A percentile compares a stretch with the other conserved stretches of the same genome.
These are phyloP conservation scores for Pheosia gnoma DNA, from an alignment of 2,888 invertebrate species.

Conservation along the genomic window DNA sequence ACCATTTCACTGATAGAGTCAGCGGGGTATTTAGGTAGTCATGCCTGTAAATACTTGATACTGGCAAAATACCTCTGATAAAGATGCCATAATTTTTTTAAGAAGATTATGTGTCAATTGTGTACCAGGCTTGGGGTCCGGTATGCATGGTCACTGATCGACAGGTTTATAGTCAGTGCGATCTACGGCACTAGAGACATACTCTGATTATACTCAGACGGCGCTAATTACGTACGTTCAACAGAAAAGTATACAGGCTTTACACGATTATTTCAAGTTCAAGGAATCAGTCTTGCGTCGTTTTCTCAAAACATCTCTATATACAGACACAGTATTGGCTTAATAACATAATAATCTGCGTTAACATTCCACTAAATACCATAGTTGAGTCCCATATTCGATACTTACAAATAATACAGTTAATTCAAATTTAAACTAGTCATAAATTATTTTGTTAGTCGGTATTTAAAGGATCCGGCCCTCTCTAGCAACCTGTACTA, in stretches of 20 bases:
- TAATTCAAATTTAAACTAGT: constrained; percentile 56
- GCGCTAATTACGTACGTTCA: constrained; percentile 20
- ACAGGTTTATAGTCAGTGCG: not conserved
- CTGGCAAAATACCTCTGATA: too few relatives aligned
- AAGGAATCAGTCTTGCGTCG: constrained; percentile 75
- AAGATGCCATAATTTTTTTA: too few relatives aligned
- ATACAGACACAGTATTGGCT: constrained; percentile 70
- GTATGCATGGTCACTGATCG: not conserved
- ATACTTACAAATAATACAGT: constrained; percentile 73
- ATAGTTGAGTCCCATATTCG: constrained; percentile 81
- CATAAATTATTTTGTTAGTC: constrained; percentile 63
- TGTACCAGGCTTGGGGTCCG: too few relatives aligned
- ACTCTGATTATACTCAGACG: not conserved
- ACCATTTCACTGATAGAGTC: too few relatives aligned
- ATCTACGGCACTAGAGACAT: not conserved
- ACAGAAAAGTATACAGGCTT: constrained; percentile 16
- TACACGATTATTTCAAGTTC: constrained; percentile 19
- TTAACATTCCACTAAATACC: constrained; percentile 77
- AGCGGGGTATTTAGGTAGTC: too few relatives aligned
- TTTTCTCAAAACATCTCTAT: constrained; percentile 63
- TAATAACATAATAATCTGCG: constrained; percentile 57
- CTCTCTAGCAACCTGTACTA: constrained; percentile 73
- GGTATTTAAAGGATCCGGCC: constrained; percentile 71
- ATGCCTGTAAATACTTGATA: too few relatives aligned
- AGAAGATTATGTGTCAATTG: too few relatives aligned